Conservation (phyloP, 2,888 invertebrate species). For the Drosophila falleni region DNA sequence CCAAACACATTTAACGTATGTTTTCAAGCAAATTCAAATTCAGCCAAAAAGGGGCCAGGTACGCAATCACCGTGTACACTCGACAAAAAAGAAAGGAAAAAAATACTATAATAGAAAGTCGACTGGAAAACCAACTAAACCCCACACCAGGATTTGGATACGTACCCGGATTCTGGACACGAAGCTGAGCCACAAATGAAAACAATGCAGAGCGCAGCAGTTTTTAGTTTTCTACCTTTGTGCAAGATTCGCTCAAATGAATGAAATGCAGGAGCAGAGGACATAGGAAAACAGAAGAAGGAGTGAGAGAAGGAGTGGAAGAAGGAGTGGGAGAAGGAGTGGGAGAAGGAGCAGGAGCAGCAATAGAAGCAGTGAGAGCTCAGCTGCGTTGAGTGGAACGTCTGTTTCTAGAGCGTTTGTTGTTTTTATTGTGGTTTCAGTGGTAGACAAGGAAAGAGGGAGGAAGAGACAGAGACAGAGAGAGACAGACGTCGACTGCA, state of each 20-base stretch:
- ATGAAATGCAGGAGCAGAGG: conserved; percentile 52
- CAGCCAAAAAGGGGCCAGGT: conserved; percentile 48
- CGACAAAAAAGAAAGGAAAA: conserved; percentile 15
- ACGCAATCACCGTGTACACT: conserved; percentile 46
- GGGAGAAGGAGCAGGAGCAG: conserved; percentile 4
- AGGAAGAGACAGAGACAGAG: not conserved
- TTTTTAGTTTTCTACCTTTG: conserved; percentile 78
- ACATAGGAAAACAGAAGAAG: not conserved
- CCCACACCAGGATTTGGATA: conserved; percentile 10
- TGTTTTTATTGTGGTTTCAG: conserved; percentile 58
- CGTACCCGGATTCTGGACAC: conserved; percentile 5
- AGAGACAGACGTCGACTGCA: conserved; percentile 45
- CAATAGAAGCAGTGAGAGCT: conserved; percentile 42
- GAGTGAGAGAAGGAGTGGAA: conserved; percentile 2
- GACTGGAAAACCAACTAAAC: conserved; percentile 25
- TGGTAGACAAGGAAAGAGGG: not conserved
- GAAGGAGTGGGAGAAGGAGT: conserved; percentile 2
- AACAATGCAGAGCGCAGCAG: conserved; percentile 76
- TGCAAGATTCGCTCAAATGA: conserved; percentile 60
- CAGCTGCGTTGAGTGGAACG: conserved; percentile 78
- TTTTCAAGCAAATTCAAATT: conserved; percentile 69
- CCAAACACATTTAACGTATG: conserved; percentile 75
- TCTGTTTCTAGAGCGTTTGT: conserved; percentile 72
- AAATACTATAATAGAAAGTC: conserved; percentile 33
- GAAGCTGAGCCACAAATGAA: conserved; percentile 64